Base-by-base conservation (phyloP, 2,797 vertebrate genomes). In the Babyrousa celebensis region DNA sequence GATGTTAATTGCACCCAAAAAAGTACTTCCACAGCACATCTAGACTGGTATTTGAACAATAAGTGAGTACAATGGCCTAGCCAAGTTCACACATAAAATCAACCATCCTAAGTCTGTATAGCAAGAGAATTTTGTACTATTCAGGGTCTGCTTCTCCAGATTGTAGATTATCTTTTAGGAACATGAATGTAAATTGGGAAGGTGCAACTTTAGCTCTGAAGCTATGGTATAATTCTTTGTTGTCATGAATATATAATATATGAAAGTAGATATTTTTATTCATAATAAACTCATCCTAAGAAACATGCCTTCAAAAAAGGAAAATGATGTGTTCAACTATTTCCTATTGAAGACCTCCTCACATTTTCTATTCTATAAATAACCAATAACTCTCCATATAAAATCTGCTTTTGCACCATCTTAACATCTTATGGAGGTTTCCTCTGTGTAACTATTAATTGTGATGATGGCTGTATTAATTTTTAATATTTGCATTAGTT, bases 191-290 rank as follows among this genome's bases (percentile, higher is more conserved):
- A 91, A 96, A 95, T 77, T 27, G 36, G 1, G 32, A 89, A 91
- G 36, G 40, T 80, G 12, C 84, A 95, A 89, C 17, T 80, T 96
- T 23, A 89, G 27, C 18, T 91, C n/a, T 83, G 74, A 96, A 86
- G 16, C 16, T 54, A 74, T 91, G 60, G 21, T 40, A 91, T 78
- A 74, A 77, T 90, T 85, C 12, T 67, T 67, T 29, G 65, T 29
- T 58, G 1, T 90, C n/a, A 60, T 83, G 21, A 58, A 52, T 82
- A 36, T 82, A n/a, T 1, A 79, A 71, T 74, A 85, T 78, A 68
- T 88, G 17, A 90, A 80, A 85, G 23, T 43, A 65, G 54, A 29
- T 85, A 15, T 80, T 94, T 92, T 91, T 84, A 86, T 88, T 85
- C 93, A 18, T 56, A 77, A 71, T 27, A 91, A 89, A 92, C 1